Evolutionary conservation across 2,797 vertebrate species (phyloP), one percentile per base, ranked within the genome.

Genomic region (Distichodus sexfasciatus): DNA sequence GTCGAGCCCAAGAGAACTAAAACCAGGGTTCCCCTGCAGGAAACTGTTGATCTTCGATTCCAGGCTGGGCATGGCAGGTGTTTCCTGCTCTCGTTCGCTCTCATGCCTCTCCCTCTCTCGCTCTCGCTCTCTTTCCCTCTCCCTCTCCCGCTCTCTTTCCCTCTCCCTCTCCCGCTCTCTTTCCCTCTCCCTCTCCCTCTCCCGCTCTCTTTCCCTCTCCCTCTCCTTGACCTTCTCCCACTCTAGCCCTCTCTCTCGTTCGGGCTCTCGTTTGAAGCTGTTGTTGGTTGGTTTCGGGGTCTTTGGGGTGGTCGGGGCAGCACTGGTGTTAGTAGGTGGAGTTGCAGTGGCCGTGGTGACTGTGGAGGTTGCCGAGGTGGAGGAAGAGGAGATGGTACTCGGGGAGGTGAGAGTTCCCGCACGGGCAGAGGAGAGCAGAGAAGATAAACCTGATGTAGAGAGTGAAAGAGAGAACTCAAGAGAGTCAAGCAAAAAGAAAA

Each of bases 31-130:
- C 19, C 95, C 97, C 88, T 98, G 97, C 75, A 99, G 79, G 85
- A 99, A 99, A 76, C 95, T 98, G 87, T 99, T 97, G 72, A 99
- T 99, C 87, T 99, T 99, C 68, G 97, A 94, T 78, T 99, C 97
- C 76, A 99, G 84, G 64, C 97, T 99, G 0, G 92, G 91, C 0
- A 93, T 90, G 28, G 88, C 81, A n/a, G n/a, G n/a, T n/a, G n/a
- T n/a, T n/a, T 83, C 86, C 21, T 36, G 1, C 36, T 85, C 84
- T 66, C 78, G 77, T 14, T 74, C 81, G 66, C 57, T 63, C 53
- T 68, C 38, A 33, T 70, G 0, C 72, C 69, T 40, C 64, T 76
- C 1, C 80, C 51, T 14, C 82, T 83, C 8, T n/a, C n/a, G n/a
- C n/a, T n/a, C n/a, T n/a, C n/a, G n/a, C n/a, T n/a, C n/a, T n/a